Base-by-base conservation (phyloP, 1,140 invertebrate species). In the Saccostrea echinata region DNA sequence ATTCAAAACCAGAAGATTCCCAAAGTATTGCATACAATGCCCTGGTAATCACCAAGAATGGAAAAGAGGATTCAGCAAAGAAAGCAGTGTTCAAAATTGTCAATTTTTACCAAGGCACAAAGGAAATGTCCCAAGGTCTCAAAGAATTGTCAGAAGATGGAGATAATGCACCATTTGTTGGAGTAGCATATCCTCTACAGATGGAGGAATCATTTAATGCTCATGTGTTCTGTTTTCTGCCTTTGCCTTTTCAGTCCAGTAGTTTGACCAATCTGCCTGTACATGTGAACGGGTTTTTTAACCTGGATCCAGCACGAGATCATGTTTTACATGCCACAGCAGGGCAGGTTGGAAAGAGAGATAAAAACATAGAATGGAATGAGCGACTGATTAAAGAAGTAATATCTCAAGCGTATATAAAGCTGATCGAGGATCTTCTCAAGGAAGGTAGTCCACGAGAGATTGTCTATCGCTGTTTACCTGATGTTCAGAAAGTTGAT, bases 261-360 rank as follows among this genome's bases (percentile, higher is more conserved):
- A 87, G 92, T 30, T 84, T 88, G 43, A 93, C 93, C 6, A 88
- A 88, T n/a, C 68, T 93, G n/a, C 93, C 93, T 13, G 89, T 93
- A n/a, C 91, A 94, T 86, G 91, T 94, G 9, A 94, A 94, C 89
- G 94, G 92, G 0, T 91, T 92, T 55, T 94, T 94, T 92, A 92
- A 92, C 24, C 84, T 94, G 33, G 92, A 91, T 35, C 88, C 90
- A 52, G 90, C 91, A 83, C 84, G 92, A 27, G 71, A 90, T 18
- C 90, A 92, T 76, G 68, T 76, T 4, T 87, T 89, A 27, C 85
- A 89, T 30, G 76, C 55, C 9, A 85, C 35, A 64, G 71, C 68
- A 71, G 53, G 84, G 30, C 35, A 83, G 18, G 33, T 43, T 82
- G 80, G 33, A 0, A 16, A 82, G 35, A 52, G 30, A 43, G 80